phyloP scores from a whole-genome alignment of 2,113 vertebrate species.

The Pandion haliaetus region DNA sequence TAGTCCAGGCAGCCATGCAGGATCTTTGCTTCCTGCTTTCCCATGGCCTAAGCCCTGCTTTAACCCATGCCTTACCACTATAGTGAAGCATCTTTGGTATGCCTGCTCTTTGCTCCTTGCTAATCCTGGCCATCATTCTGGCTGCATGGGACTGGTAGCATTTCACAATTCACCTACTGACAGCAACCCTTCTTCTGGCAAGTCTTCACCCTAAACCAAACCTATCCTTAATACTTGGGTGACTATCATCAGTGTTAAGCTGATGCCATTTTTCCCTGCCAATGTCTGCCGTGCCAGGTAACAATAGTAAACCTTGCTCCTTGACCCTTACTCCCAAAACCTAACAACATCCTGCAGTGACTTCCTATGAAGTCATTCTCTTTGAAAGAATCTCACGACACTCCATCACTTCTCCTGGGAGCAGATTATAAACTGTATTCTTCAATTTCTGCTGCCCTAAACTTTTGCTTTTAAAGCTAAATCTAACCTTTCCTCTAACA shows the following conservation, averaged over 20 bases:
- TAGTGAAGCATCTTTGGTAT: not conserved
- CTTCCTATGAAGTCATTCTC: not conserved
- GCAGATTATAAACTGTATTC: not conserved
- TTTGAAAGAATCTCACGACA: not conserved
- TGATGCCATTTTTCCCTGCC: not conserved
- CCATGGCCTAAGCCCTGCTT: not conserved
- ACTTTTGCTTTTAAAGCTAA: not conserved
- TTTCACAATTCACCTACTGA: not conserved
- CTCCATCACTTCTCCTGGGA: not conserved
- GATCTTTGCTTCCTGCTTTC: not conserved
- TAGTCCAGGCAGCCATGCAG: not conserved
- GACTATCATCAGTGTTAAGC: not conserved
- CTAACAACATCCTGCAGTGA: not conserved
- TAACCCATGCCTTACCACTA: not conserved
- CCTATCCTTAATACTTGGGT: not conserved
- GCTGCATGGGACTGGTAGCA: accelerated
- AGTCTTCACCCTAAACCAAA: not conserved
- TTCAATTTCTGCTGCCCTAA: not conserved
- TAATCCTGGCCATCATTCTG: not conserved
- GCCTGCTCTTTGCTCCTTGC: not conserved
- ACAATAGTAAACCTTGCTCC: not conserved
- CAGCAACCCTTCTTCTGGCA: not conserved
- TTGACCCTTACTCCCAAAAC: not conserved
- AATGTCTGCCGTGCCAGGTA: not conserved
- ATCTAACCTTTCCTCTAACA: not conserved